Evolutionary conservation across 2,113 vertebrate species (phyloP), one percentile per base, ranked within the genome.

Genomic region (Pungitius pungitius): DNA sequence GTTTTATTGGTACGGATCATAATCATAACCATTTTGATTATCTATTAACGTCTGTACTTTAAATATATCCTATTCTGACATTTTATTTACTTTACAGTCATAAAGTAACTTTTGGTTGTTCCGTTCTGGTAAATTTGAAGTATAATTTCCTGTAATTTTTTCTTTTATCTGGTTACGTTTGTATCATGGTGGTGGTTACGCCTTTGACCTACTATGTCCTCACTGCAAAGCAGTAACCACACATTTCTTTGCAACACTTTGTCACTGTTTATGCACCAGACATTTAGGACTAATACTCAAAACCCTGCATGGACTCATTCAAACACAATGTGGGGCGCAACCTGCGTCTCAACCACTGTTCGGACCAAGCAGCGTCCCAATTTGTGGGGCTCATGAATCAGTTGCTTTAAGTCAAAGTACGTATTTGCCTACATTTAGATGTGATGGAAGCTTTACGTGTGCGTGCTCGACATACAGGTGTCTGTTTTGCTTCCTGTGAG

Each of bases 401-500:
- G 2, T 15, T 42, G 45, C 40, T 40, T 51, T 51, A 51, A 30
- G 6, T 35, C 11, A 22, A 9, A 22, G 3, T 13, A 4, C 15
- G n/a, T 51, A 27, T 45, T 26, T 47, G 43, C 18, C 3, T 8
- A 8, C 27, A 11, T 17, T 39, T 62, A 43, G 13, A 8, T 39
- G 14, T 24, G 8, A 35, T 2, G 1, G 35, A n/a, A 18, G 37
- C 30, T 3, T 9, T n/a, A n/a, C n/a, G 10, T 35, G 42, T 45
- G 64, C 56, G 10, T 64, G 18, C 6, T 51, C 0, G 55, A 51
- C 54, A 37, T 70, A 2, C 6, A 56, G 40, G 49, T 72, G 56
- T 69, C 27, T 78, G 47, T 30, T 43, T 18, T 42, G 60, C 57
- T 86, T 81, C 62, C 77, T 88, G 69, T 67, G 2, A 67, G 55